Conservation (phyloP, 2,888 invertebrate species). For the Pyrrhosoma nymphula region DNA sequence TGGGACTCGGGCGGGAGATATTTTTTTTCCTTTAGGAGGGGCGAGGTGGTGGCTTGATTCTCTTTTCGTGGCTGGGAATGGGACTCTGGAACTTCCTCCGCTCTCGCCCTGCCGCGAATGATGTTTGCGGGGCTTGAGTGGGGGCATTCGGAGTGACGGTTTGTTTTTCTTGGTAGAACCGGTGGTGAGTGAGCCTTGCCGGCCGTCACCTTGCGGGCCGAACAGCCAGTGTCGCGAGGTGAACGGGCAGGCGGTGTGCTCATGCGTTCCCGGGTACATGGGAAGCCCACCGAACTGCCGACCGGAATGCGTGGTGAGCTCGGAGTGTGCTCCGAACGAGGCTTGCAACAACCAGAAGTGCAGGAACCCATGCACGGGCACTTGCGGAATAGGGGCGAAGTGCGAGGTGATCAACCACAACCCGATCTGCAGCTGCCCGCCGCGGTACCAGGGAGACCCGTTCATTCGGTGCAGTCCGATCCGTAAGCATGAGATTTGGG, state of each 20-base stretch:
- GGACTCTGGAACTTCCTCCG: slow-evolving; percentile 52
- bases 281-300: slow-evolving; percentile 80
- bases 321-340: slow-evolving; percentile 79
- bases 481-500: slow-evolving; percentile 70
- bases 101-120: neutral
- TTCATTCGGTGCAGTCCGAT: slow-evolving; percentile 83
- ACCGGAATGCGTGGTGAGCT: slow-evolving; percentile 79
- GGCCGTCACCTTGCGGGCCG: slow-evolving; percentile 78
- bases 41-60: neutral
- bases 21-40: neutral
- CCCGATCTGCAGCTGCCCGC: slow-evolving; percentile 87
- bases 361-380: slow-evolving; percentile 79
- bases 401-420: slow-evolving; percentile 88
- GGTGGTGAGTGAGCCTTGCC: slow-evolving; percentile 71
- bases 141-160: neutral
- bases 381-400: slow-evolving; percentile 83
- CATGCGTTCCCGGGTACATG: slow-evolving; percentile 78
- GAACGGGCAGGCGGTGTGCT: slow-evolving; percentile 79
- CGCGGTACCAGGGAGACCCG: slow-evolving; percentile 87
- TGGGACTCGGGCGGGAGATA: neutral
- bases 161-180: slow-evolving; percentile 67
- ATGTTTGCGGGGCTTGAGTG: neutral
- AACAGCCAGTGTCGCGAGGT: slow-evolving; percentile 79
- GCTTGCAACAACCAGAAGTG: slow-evolving; percentile 81
- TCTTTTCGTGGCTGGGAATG: neutral